Evolutionary conservation across 1,140 invertebrate genomes (phyloP).

Genomic region (Cotesia typhae): DNA sequence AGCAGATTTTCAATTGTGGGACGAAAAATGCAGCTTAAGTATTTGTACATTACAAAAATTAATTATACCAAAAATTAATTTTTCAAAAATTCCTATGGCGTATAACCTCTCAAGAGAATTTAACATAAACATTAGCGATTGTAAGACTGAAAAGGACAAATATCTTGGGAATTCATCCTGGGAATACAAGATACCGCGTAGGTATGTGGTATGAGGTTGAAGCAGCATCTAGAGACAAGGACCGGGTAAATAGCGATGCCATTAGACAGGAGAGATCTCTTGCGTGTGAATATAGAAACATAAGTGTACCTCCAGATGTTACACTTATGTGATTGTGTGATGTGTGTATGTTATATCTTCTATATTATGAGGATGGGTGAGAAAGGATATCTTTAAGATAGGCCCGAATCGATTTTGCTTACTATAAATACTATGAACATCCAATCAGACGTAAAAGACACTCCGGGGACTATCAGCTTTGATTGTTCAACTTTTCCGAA

Average conservation of each 20-base stretch:
- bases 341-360: too few relatives aligned
- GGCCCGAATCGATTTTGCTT: neutral
- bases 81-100: too few relatives aligned
- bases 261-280: slow-evolving; percentile 13
- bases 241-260: slow-evolving; percentile 7
- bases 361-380: neutral
- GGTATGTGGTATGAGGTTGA: slow-evolving; percentile 1
- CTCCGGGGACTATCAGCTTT: slow-evolving; percentile 5
- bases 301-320: neutral
- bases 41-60: too few relatives aligned
- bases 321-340: neutral
- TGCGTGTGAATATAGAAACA: neutral
- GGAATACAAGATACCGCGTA: neutral
- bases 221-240: slow-evolving; percentile 9
- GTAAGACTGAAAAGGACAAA: neutral
- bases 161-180: neutral
- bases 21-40: too few relatives aligned
- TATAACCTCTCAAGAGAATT: neutral
- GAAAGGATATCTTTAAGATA: neutral
- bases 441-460: slow-evolving; percentile 12
- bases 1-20: too few relatives aligned
- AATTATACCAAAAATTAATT: too few relatives aligned
- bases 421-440: neutral
- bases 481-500: slow-evolving; percentile 1
- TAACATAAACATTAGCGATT: neutral